Evolutionary conservation across 2,888 invertebrate genomes (phyloP), one percentile per base, ranked within the genome.

Genomic region (Xestia rhomboidea): DNA sequence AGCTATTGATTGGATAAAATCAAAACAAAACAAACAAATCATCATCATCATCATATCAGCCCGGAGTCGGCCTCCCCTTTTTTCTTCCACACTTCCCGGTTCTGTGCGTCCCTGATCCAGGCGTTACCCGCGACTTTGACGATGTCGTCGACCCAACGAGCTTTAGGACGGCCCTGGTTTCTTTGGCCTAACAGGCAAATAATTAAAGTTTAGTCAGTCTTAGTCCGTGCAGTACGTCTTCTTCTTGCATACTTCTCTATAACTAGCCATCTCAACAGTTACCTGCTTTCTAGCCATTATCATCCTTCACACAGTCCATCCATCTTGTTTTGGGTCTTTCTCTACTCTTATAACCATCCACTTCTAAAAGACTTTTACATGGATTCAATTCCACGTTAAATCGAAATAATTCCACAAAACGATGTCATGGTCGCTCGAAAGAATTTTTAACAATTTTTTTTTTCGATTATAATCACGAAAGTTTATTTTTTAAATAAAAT

Each of bases 401-500:
- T 41, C n/a, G 7, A 54, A 68, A 57, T 57, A n/a, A 64, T 34
- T 30, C 13, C 18, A 68, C 24, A 41, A 63, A 73, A 49, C 27
- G 11, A 38, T 68, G 51, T 54, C 57, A 80, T 18, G 62, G 49
- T 44, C 57, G 51, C 24, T 46, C n/a, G 27, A 41, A 71, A 64
- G 1, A 71, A 49, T 46, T 67, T 80, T 44, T n/a, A 71, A 66
- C 60, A 13, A 85, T 76, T 76, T 76, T 57, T 27, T 77, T 77
- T 44, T 54, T 49, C 54, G 66, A 70, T 76, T 73, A 73, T 46
- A 76, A 83, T 82, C 67, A 70, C 21, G 30, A 83, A 85, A 85
- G 78, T 85, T 82, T 73, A 49, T 57, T 73, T 77, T 84, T 72
- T 82, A 21, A 68, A 62, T 73, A 44, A 82, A 77, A 73, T 73